Percentiles rank a stretch among this genome's conserved stretches.
phyloP scores from a whole-genome alignment of 2,888 invertebrate species.

The Lepidocyrtinus sp. region DNA sequence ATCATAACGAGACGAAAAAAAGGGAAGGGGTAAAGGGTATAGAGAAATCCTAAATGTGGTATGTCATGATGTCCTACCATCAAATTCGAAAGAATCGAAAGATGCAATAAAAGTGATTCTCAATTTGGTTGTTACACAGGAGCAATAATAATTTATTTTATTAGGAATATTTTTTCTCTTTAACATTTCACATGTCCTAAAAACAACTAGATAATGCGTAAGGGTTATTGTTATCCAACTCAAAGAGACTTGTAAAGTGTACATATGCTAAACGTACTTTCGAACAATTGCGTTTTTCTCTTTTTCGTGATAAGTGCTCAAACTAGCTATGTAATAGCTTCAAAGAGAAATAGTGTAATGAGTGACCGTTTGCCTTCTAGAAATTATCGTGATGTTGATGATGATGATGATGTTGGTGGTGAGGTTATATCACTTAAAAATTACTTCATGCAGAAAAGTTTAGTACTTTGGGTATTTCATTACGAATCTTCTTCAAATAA shows the following conservation, averaged over 20 bases:
- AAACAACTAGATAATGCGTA: slow-evolving; percentile 29
- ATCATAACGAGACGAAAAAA: slow-evolving; percentile 12
- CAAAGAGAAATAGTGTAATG: neutral
- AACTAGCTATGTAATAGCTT: neutral
- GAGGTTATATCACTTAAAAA: neutral
- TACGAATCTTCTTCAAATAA: neutral
- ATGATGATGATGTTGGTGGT: too few relatives aligned
- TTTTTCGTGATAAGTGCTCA: neutral
- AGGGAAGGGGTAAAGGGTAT: slow-evolving; percentile 11
- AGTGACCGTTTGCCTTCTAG: neutral
- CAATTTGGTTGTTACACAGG: neutral
- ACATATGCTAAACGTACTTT: too few relatives aligned
- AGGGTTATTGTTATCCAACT: slow-evolving; percentile 3
- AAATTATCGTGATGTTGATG: neutral
- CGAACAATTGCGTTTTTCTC: too few relatives aligned
- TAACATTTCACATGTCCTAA: slow-evolving; percentile 14
- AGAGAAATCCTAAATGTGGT: slow-evolving; percentile 1
- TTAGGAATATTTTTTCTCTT: slow-evolving; percentile 19
- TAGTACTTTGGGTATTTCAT: neutral
- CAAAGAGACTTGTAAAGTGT: neutral
- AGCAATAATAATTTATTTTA: slow-evolving; percentile 28
- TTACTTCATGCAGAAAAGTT: neutral
- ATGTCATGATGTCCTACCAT: neutral
- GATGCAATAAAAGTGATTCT: neutral
- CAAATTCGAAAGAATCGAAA: slow-evolving; percentile 8